Evolutionary conservation across 2,797 vertebrate genomes (phyloP), one percentile per base, ranked within the genome.

Genomic region (Tenualosa ilisha): DNA sequence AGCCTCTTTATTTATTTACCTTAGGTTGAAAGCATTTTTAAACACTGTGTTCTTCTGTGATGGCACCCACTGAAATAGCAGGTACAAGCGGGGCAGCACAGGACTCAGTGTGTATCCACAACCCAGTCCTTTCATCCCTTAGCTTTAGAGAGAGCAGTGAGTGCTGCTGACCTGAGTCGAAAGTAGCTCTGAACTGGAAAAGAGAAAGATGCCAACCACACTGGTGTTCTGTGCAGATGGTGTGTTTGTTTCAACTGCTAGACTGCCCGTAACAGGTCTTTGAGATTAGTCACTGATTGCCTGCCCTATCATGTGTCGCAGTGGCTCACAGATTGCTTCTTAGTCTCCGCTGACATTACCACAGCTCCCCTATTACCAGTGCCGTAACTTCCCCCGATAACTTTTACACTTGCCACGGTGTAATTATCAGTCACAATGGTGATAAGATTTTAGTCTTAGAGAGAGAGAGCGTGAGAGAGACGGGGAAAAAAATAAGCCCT

Each of bases 401-500:
- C 17, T 79, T 13, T 79, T 46, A 40, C 72, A 46, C 72, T 79
- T 79, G 40, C 15, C 72, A 79, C 37, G 8, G 37, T 79, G 72
- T 79, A 79, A 79, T 79, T 79, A 79, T 79, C 37, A 63, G 59
- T n/a, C 59, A 63, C 59, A 81, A 83, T 72, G 61, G 82, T 63
- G 72, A 85, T 37, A 56, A 61, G 84, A 84, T 87, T 50, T 88
- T 51, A 83, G 84, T 84, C 85, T 0, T 15, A 79, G 6, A 68
- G 26, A 68, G 63, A 68, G n/a, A 12, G n/a, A 79, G 37, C 22
- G 37, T 46, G 40, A 79, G 72, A 79, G 72, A 79, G 40, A 46
- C 1, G 17, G 40, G 15, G 79, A 79, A 75, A 83, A 24, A 85
- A 84, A 87, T 83, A 84, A 86, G 87, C 83, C 61, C 81, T 84